A percentile compares a stretch with the other conserved stretches of the same genome.
Evolutionary conservation across 2,113 vertebrate species (phyloP).

Genomic region (Ibidorhyncha struthersii): DNA sequence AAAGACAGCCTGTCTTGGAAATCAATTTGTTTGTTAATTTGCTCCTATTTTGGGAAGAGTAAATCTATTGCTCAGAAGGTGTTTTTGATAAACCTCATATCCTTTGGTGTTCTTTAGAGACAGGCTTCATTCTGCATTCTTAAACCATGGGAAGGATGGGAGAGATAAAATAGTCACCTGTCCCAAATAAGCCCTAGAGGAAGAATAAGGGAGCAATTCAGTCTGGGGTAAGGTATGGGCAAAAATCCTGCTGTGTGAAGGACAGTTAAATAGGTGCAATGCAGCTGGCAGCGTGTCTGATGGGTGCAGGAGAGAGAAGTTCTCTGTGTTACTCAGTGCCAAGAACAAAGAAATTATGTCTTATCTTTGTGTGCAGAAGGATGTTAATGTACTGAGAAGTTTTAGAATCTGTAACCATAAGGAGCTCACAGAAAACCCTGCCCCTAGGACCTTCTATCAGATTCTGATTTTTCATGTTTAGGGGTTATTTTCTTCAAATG

Average conservation of each 20-base stretch:
- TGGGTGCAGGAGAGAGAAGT: background rate
- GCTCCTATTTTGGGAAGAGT: background rate
- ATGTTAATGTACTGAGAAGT: no score
- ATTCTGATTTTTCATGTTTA: background rate
- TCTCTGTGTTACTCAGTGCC: background rate
- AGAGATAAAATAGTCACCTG: background rate
- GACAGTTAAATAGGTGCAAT: background rate
- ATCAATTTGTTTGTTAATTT: background rate
- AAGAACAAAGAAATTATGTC: background rate
- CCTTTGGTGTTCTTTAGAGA: background rate
- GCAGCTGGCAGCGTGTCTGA: background rate
- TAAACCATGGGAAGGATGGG: background rate
- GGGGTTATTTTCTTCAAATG: background rate
- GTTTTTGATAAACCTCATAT: background rate
- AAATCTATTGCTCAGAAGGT: background rate
- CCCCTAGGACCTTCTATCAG: background rate
- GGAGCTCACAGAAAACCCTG: background rate
- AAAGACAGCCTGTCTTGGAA: background rate
- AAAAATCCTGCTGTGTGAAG: rapidly evolving
- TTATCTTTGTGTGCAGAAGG: background rate
- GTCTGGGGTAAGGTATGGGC: background rate
- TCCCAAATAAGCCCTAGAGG: background rate
- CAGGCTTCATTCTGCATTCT: background rate
- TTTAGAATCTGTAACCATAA: background rate
- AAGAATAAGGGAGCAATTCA: background rate